Evolutionary conservation across 2,888 invertebrate genomes (phyloP).

Genomic region (Protodeltote pygarga): DNA sequence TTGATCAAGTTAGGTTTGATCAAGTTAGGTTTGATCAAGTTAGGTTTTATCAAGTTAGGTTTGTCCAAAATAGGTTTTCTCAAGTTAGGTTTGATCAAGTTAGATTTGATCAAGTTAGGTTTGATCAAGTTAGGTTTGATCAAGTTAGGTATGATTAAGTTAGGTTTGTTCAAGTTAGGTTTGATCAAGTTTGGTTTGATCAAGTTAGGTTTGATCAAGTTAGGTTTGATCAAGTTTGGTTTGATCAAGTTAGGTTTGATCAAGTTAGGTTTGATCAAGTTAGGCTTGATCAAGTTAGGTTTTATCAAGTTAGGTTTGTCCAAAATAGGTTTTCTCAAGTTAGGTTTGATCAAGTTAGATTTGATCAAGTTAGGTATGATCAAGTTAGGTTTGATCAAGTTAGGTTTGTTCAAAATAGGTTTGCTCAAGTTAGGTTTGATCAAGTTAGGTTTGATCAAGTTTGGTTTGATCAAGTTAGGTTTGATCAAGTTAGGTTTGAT

Average conservation of each 20-base stretch:
- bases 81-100: slow-evolving; percentile 5
- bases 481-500: no score
- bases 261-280: slow-evolving; percentile 2
- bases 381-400: no score
- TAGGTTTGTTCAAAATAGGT: no score
- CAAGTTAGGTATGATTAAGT: slow-evolving; percentile 4
- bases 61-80: no score
- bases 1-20: slow-evolving; percentile 4
- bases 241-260: slow-evolving; percentile 4
- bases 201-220: slow-evolving; percentile 1
- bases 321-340: no score
- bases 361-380: no score
- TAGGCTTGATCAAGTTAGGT: slow-evolving; percentile 2
- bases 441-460: no score
- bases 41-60: slow-evolving; percentile 4
- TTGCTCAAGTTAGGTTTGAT: no score
- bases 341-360: neutral
- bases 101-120: slow-evolving; percentile 5
- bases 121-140: slow-evolving; percentile 3
- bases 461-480: no score
- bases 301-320: slow-evolving; percentile 2
- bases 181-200: slow-evolving; percentile 3
- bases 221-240: slow-evolving; percentile 5
- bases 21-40: slow-evolving; percentile 4
- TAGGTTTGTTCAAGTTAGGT: slow-evolving; percentile 5